Evolutionary conservation across 2,797 vertebrate species (phyloP).

Genomic region (Moxostoma hubbsi): DNA sequence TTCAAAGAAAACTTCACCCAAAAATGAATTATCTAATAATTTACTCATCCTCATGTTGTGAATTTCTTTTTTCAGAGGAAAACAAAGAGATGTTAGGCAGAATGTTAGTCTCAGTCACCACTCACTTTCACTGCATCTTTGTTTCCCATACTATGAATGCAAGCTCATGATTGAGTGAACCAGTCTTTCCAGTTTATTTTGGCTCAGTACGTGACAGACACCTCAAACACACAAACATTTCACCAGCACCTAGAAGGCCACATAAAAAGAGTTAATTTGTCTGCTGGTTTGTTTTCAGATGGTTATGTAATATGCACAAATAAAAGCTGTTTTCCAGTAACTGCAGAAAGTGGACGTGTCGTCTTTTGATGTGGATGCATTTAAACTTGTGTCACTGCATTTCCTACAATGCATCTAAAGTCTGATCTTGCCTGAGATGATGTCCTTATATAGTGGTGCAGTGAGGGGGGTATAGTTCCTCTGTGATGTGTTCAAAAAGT

Average conservation of each 20-base stretch:
- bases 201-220: background rate
- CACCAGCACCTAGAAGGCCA: background rate
- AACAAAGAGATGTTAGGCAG: too few species aligned
- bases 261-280: background rate
- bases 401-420: constrained; percentile 66
- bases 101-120: too few species aligned
- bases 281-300: too few species aligned
- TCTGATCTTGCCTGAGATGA: constrained; percentile 75
- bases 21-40: too few species aligned
- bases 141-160: too few species aligned
- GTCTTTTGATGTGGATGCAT: background rate
- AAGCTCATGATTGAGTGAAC: too few species aligned
- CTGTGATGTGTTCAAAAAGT: constrained; percentile 75
- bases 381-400: background rate
- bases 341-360: background rate
- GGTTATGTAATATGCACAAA: too few species aligned
- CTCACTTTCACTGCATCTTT: too few species aligned
- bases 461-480: constrained; percentile 77
- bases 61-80: too few species aligned
- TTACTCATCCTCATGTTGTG: too few species aligned
- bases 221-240: background rate
- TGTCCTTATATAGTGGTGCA: constrained; percentile 64
- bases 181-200: background rate
- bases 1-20: too few species aligned
- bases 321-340: background rate